Conservation (phyloP, 2,888 invertebrate genomes). For the Habroteleia sp. region DNA sequence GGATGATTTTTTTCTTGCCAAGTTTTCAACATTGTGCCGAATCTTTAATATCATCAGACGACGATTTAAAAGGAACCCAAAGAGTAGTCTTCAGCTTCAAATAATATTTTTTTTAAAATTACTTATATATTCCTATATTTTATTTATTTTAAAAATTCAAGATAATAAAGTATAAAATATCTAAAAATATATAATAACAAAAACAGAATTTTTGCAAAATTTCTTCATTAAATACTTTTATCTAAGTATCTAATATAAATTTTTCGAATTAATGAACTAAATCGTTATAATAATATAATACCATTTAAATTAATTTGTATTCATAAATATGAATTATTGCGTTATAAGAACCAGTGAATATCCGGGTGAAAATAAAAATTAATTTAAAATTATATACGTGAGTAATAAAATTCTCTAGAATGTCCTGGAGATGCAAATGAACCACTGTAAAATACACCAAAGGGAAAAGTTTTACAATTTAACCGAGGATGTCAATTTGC, state of each 20-base stretch:
- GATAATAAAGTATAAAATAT: no score
- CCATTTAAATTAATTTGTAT: neutral
- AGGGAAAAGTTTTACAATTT: slow-evolving; percentile 42
- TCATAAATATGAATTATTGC: slow-evolving; percentile 1
- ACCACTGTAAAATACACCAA: slow-evolving; percentile 21
- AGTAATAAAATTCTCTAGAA: slow-evolving; percentile 23
- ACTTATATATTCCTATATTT: neutral
- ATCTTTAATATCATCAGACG: slow-evolving; percentile 66
- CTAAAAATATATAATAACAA: no score
- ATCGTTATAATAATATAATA: no score
- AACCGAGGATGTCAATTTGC: slow-evolving; percentile 30
- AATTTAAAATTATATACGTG: slow-evolving; percentile 19
- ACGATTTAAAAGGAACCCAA: slow-evolving; percentile 63
- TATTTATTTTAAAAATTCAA: no score
- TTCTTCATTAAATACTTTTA: no score
- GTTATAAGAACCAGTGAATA: slow-evolving; percentile 5
- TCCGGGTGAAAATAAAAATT: slow-evolving; percentile 30
- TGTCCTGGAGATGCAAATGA: slow-evolving; percentile 47
- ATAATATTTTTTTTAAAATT: slow-evolving; percentile 27
- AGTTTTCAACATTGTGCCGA: slow-evolving; percentile 45
- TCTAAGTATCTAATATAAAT: no score
- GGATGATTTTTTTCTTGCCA: slow-evolving; percentile 45
- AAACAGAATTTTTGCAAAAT: no score
- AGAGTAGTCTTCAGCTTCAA: slow-evolving; percentile 20
- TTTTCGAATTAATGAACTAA: no score